Evolutionary conservation across 2,888 invertebrate genomes (phyloP).

Genomic region (Cantharis flavilabris): DNA sequence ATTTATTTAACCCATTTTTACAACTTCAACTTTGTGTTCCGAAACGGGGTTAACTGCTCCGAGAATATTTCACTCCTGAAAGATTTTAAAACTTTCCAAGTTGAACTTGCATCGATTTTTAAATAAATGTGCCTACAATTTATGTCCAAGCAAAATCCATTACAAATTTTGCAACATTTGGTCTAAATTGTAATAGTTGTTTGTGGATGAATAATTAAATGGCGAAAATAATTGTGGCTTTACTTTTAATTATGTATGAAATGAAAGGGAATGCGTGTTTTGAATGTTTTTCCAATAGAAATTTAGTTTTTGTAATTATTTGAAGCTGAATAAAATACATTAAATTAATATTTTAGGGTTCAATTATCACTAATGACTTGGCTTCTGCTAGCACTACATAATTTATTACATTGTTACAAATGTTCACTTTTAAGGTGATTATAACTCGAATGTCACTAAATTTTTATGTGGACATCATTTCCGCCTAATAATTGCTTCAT

Average conservation of each 20-base stretch:
- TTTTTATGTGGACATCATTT: not conserved
- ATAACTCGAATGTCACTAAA: not conserved
- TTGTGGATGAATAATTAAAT: not conserved
- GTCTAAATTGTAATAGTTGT: not conserved
- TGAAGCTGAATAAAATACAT: not conserved
- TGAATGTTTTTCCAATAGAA: not conserved
- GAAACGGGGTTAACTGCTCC: not conserved
- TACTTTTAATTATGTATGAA: not conserved
- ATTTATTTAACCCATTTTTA: not conserved
- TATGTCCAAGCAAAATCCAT: not conserved
- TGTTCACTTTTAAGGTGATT: not conserved
- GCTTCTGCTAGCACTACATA: not conserved
- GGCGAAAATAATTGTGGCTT: not conserved
- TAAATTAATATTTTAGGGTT: not conserved
- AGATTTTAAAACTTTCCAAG: not conserved
- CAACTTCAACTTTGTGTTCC: not conserved
- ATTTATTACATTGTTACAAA: not conserved
- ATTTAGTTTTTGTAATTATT: not conserved
- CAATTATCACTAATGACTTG: not conserved
- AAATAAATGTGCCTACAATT: not conserved
- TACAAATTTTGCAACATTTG: not conserved
- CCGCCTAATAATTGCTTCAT: not conserved
- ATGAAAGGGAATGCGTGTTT: not conserved
- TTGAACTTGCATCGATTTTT: not conserved
- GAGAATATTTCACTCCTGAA: not conserved